Conservation (phyloP, 2,888 invertebrate genomes). For the Pyrochroa serraticornis region DNA sequence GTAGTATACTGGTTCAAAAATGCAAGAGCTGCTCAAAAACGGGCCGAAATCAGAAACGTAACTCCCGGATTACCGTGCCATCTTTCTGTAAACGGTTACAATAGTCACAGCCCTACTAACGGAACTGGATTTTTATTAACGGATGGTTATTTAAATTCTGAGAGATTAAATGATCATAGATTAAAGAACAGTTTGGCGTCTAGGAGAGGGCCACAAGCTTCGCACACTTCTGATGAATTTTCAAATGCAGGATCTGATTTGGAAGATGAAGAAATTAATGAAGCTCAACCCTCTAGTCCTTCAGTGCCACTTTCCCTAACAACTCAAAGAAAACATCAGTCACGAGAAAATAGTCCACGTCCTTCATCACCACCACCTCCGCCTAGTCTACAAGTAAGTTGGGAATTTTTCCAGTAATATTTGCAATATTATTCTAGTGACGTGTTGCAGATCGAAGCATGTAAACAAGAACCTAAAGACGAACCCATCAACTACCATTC, state of each 20-base stretch:
- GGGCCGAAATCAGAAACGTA: conserved; percentile 79
- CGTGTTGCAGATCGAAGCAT: conserved; percentile 49
- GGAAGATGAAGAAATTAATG: conserved; percentile 68
- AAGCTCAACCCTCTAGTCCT: conserved; percentile 68
- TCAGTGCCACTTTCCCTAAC: conserved; percentile 74
- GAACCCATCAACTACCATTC: conserved; percentile 55
- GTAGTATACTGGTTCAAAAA: conserved; percentile 99
- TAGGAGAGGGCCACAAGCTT: conserved; percentile 63
- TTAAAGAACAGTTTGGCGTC: conserved; percentile 68
- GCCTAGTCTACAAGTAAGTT: conserved; percentile 51
- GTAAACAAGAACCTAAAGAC: conserved; percentile 52
- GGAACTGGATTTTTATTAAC: conserved; percentile 68
- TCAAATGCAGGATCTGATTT: conserved; percentile 72
- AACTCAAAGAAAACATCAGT: conserved; percentile 65
- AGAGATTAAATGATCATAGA: conserved; percentile 61
- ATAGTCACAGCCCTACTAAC: conserved; percentile 69
- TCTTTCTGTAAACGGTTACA: conserved; percentile 68
- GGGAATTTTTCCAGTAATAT: conserved; percentile 11
- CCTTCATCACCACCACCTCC: conserved; percentile 51
- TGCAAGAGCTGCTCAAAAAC: conserved; percentile 92
- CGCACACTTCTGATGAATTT: conserved; percentile 70
- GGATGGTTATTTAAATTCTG: conserved; percentile 63
- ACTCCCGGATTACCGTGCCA: conserved; percentile 65
- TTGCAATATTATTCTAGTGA: conserved; percentile 28
- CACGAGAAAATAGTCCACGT: conserved; percentile 61